Base-by-base conservation (phyloP, 2,888 invertebrate genomes). In the Plagodis dolabraria region DNA sequence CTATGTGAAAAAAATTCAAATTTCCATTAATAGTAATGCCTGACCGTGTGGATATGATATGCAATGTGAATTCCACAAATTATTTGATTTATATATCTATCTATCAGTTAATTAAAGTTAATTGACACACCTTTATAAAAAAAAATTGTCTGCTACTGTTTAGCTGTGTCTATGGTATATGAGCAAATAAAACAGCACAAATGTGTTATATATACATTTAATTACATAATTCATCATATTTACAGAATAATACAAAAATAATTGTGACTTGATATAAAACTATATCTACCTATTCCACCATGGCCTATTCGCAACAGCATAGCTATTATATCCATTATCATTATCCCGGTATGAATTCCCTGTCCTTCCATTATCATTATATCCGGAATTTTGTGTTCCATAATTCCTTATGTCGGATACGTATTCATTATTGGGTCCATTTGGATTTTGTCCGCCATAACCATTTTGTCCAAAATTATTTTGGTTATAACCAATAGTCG, bases 241-340 rank as follows among this genome's bases (percentile, higher is more conserved):
- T 62, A 61, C 57, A 61, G 57, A 22, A 11, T 45, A 22, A 34
- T 45, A 45, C 33, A 35, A 22, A 22, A 45, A 33, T 48, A 38
- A 43, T 6, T 38, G 22, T 22, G 22, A 22, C 22, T 35, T 6
- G 40, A 35, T 11, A 47, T 36, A 45, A 40, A 52, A 50, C 11
- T 43, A 43, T 11, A 33, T 9, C 47, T 61, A 66, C 10, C 33
- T 49, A 11, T 11, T 64, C 61, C 62, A 63, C 66, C 66, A 64
- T 2, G 61, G 64, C 43, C 57, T 55, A 22, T 36, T 57, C 2
- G 43, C 50, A 4, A 44, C 46, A 38, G 35, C 10, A 51, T 51
- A 51, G 11, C n/a, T 45, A 61, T 54, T 60, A 60, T 63, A 61
- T 52, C 47, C 60, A 48, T 64, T 61, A 59, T 48, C 48, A 60